Percentiles rank a stretch among this genome's conserved stretches.
These are phyloP conservation scores for Pipistrellus kuhlii DNA, from an alignment of 2,797 vertebrate genomes.

Conservation along the genomic window DNA sequence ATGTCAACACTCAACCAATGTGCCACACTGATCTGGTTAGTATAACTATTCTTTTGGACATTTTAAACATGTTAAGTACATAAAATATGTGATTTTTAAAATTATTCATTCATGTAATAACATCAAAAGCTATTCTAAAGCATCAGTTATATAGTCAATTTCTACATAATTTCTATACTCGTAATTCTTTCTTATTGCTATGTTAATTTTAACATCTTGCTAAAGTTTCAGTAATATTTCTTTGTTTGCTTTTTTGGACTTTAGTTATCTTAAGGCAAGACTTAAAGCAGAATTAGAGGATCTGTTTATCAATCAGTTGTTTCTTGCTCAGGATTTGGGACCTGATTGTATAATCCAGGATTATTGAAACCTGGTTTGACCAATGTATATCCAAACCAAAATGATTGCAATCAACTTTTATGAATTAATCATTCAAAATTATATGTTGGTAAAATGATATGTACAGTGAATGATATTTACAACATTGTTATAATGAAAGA, in stretches of 20 bases:
- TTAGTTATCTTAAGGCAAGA: conserved; percentile 40
- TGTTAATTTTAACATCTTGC: background rate
- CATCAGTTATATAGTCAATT: background rate
- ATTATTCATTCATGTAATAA: background rate
- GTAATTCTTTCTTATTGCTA: background rate
- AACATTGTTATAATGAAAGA: conserved; percentile 25
- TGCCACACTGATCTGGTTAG: background rate
- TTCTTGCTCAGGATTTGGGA: conserved; percentile 33
- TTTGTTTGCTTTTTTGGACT: conserved; percentile 43
- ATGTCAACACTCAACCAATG: background rate
- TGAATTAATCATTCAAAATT: conserved; percentile 46
- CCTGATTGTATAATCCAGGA: background rate
- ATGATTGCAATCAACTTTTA: conserved; percentile 18
- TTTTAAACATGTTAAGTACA: background rate
- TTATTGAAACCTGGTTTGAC: conserved; percentile 54
- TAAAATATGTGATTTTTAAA: conserved; percentile 12
- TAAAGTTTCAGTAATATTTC: conserved; percentile 1
- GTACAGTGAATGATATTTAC: background rate
- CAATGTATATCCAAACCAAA: background rate
- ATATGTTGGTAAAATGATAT: background rate
- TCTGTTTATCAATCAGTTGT: background rate
- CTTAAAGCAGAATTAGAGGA: background rate
- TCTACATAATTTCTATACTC: conserved; percentile 2
- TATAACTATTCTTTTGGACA: background rate
- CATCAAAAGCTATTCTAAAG: conserved; percentile 41